phyloP scores from a whole-genome alignment of 2,113 vertebrate genomes.

The Camelus dromedarius region DNA sequence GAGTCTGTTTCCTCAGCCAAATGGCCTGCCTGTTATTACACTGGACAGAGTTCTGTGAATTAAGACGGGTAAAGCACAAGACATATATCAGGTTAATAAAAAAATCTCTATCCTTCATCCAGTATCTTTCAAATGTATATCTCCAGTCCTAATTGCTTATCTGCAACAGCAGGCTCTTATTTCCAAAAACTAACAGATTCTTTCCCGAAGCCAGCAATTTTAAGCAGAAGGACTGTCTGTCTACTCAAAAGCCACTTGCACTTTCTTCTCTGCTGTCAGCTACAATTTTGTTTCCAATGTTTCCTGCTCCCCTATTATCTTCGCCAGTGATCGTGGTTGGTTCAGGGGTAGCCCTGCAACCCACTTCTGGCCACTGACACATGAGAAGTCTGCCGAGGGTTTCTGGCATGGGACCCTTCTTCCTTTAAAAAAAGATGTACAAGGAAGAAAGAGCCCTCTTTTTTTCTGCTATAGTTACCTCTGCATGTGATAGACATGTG shows the following conservation, averaged over 20 bases:
- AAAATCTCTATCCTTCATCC: background rate
- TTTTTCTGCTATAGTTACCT: background rate
- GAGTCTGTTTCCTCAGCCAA: background rate
- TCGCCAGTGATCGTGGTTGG: background rate
- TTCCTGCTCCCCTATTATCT: background rate
- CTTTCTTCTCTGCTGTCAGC: background rate
- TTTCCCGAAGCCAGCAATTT: conserved; percentile 25
- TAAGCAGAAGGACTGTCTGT: background rate
- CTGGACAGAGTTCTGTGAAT: background rate
- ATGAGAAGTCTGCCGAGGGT: background rate
- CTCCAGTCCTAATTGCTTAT: background rate
- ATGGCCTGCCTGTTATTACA: background rate
- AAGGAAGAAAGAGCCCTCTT: background rate
- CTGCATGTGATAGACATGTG: background rate
- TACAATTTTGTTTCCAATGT: background rate
- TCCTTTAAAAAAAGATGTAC: background rate
- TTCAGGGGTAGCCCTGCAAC: background rate
- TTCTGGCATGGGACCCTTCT: background rate
- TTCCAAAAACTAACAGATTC: conserved; percentile 29
- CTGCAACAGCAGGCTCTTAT: background rate
- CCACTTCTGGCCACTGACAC: background rate
- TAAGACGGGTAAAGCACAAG: background rate
- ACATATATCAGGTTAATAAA: background rate
- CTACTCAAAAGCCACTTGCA: background rate
- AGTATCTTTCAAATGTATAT: conserved; percentile 26